Conservation (phyloP, 2,797 vertebrate genomes). For the Chelonia mydas region DNA sequence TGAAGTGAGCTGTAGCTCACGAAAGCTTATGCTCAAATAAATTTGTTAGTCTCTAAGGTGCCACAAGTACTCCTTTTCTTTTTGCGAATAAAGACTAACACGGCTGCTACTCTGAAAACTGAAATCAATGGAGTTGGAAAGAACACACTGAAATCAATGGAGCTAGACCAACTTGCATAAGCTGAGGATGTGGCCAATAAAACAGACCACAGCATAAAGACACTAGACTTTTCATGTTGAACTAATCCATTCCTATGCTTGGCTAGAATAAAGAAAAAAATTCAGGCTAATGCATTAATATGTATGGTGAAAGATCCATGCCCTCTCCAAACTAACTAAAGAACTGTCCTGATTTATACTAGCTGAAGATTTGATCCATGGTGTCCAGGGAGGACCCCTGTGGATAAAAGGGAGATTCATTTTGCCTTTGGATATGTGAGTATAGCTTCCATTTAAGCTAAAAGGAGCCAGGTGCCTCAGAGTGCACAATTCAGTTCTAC, state of each 20-base stretch:
- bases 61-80: too few relatives aligned
- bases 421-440: neutral
- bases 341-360: neutral
- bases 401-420: neutral
- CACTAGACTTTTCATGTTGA: neutral
- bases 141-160: neutral
- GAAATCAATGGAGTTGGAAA: too few relatives aligned
- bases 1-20: too few relatives aligned
- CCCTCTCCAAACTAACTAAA: neutral
- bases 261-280: neutral
- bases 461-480: neutral
- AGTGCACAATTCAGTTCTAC: neutral
- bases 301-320: neutral
- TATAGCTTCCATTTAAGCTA: neutral
- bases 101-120: too few relatives aligned
- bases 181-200: neutral
- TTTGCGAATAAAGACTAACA: too few relatives aligned
- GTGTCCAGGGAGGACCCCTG: too few relatives aligned
- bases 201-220: neutral
- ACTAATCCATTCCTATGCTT: neutral
- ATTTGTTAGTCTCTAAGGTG: too few relatives aligned
- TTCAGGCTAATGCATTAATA: neutral
- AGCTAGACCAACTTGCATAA: neutral
- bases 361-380: neutral
- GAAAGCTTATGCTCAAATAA: too few relatives aligned